Evolutionary conservation across 2,113 vertebrate species (phyloP).

Genomic region (Notiomystis cincta): DNA sequence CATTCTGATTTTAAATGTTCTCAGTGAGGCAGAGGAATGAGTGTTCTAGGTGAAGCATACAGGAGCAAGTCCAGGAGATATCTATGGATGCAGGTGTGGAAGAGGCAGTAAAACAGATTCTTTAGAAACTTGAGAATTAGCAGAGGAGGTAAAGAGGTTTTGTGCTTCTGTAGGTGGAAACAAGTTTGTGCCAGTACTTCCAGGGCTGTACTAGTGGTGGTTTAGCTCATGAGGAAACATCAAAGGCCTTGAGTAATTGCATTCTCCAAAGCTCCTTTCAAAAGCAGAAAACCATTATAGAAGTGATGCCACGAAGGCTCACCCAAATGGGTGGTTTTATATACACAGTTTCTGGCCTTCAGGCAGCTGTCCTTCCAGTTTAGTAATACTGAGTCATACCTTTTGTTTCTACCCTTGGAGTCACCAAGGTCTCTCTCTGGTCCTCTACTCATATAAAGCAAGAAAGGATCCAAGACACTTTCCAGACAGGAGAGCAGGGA

Average conservation of each 20-base stretch:
- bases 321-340: background rate
- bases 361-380: background rate
- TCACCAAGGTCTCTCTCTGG: background rate
- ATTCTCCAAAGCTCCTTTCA: background rate
- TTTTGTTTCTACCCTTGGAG: background rate
- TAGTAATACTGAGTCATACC: background rate
- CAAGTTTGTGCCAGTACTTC: background rate
- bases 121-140: background rate
- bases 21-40: background rate
- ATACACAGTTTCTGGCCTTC: background rate
- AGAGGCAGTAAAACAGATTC: background rate
- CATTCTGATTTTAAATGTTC: background rate
- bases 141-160: background rate
- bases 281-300: background rate
- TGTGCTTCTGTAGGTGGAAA: background rate
- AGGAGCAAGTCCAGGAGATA: background rate
- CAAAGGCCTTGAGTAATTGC: background rate
- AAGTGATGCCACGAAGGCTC: background rate
- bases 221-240: background rate
- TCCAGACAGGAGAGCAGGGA: background rate
- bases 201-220: background rate
- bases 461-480: background rate
- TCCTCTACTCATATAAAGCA: background rate
- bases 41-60: rapidly evolving
- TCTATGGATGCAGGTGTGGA: background rate